A percentile compares a stretch with the other conserved stretches of the same genome.
These are phyloP conservation scores for Schizotus pectinicornis DNA, from an alignment of 2,888 invertebrate genomes.

Conservation along the genomic window DNA sequence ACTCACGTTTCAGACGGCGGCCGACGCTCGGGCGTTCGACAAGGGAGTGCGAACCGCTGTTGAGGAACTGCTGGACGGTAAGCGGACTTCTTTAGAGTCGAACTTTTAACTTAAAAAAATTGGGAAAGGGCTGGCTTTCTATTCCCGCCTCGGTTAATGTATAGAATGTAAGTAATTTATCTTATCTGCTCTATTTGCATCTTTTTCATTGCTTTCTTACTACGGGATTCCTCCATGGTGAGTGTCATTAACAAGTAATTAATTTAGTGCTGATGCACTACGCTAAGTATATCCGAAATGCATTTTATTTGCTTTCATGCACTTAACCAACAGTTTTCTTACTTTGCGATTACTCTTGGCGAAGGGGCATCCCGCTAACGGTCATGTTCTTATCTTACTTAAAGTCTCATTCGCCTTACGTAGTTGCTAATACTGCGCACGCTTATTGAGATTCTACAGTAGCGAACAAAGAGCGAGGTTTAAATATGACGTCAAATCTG, in stretches of 20 bases:
- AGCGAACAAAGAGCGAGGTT: too few species aligned
- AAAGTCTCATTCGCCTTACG: too few species aligned
- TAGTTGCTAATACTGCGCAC: too few species aligned
- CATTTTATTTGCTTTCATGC: too few species aligned
- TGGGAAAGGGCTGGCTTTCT: conserved; percentile 1
- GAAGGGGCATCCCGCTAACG: too few species aligned
- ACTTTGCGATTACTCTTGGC: too few species aligned
- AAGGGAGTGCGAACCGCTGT: conserved; percentile 89
- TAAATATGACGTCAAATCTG: too few species aligned
- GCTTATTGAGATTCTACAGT: too few species aligned
- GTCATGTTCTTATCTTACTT: too few species aligned
- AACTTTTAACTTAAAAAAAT: not conserved
- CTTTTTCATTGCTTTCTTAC: conserved; percentile 66
- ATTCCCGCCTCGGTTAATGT: conserved; percentile 26
- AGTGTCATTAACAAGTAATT: conserved; percentile 49
- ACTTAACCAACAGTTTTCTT: too few species aligned
- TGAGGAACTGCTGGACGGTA: conserved; percentile 90
- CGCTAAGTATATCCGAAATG: too few species aligned
- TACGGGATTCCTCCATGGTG: conserved; percentile 72
- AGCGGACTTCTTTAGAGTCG: conserved; percentile 56
- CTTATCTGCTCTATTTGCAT: conserved; percentile 68
- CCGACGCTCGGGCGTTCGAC: conserved; percentile 93
- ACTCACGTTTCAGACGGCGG: conserved; percentile 93
- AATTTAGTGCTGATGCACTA: not conserved
- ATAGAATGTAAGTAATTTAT: conserved; percentile 63